Conservation (phyloP, 1,140 invertebrate genomes). For the Eubasilissa regina region DNA sequence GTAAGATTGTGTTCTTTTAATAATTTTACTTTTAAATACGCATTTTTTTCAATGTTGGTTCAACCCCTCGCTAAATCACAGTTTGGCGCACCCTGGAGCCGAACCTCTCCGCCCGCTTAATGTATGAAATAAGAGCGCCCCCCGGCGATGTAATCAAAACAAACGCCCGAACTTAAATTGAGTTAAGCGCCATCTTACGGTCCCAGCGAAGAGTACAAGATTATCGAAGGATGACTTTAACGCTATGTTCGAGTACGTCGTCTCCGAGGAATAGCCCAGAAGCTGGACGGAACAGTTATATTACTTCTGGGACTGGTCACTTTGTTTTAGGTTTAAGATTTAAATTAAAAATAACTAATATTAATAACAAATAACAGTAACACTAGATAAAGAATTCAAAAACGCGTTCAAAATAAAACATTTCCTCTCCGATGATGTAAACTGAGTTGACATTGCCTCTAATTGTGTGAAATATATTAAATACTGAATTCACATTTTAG, state of each 20-base stretch:
- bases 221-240: slow-evolving; percentile 34
- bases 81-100: background rate
- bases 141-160: slow-evolving; percentile 57
- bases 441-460: too few species aligned
- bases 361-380: too few species aligned
- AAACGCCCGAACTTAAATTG: slow-evolving; percentile 60
- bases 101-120: slow-evolving; percentile 9
- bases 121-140: slow-evolving; percentile 36
- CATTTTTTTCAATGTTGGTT: background rate
- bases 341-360: too few species aligned
- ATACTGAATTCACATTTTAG: too few species aligned
- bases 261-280: background rate
- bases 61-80: background rate
- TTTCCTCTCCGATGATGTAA: too few species aligned
- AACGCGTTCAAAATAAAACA: too few species aligned
- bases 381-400: too few species aligned
- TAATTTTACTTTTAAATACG: too few species aligned
- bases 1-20: too few species aligned
- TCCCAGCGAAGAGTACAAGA: slow-evolving; percentile 28
- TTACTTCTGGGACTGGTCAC: background rate
- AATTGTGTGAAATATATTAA: too few species aligned
- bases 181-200: slow-evolving; percentile 56
- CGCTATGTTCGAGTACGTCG: background rate
- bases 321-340: background rate
- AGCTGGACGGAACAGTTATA: background rate